Evolutionary conservation across 2,797 vertebrate genomes (phyloP), one percentile per base, ranked within the genome.

Genomic region (Sardinella longiceps): DNA sequence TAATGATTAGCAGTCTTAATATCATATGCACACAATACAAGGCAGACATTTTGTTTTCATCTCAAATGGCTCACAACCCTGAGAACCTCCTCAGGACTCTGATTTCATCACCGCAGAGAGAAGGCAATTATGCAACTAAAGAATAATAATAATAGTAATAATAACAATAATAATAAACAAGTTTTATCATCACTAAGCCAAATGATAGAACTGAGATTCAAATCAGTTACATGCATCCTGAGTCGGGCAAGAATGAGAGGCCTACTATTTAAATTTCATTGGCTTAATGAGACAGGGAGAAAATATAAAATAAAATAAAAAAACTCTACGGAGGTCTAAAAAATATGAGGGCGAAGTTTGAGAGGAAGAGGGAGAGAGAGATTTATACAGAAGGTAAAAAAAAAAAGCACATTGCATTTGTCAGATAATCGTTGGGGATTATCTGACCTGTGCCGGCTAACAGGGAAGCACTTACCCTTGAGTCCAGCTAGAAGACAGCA

Each of bases 401-500:
- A 95, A 95, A 94, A 95, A 96, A 98, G 97, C 97, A 98, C 97
- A 97, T 98, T 96, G 97, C 97, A 97, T 97, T 96, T 95, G 97
- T 99, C 98, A 99, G 98, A 99, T 99, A 99, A 99, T 99, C 98
- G 94, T 94, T 93, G 95, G 92, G 95, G 98, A 99, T 99, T 99
- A 99, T 99, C 98, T 99, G 98, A 99, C 95, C 97, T 97, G 97
- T 98, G 97, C 97, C 97, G 97, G 97, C 97, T 99, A 90, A 98
- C 96, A 96, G 97, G 97, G 97, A 98, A 98, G 97, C 98, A 99
- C 98, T 99, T 99, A 99, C 98, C 98, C 98, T 99, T 99, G 94
- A 99, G 97, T 99, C 98, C 98, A 98, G 98, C 98, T 99, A 99
- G 98, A 99, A 99, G 98, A 98, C 99, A 99, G 98, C 98, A 98